Percentiles rank a stretch among this genome's conserved stretches.
phyloP scores from a whole-genome alignment of 2,113 vertebrate species.

The Tetrax tetrax region DNA sequence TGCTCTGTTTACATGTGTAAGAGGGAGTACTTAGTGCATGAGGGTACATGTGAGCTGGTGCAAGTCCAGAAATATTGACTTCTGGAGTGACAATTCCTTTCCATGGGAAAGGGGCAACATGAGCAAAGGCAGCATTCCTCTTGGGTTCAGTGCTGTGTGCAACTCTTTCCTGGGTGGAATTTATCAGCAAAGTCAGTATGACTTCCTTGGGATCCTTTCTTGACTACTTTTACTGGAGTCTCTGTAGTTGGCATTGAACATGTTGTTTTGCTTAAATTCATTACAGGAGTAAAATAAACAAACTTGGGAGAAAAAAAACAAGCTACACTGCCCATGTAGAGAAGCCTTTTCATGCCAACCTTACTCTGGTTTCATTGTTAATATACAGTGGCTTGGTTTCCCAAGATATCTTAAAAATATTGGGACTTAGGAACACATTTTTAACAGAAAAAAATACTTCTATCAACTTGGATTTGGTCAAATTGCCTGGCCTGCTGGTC shows the following conservation, averaged over 20 bases:
- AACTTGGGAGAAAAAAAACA: neutral
- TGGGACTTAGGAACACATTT: neutral
- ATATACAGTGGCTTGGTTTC: neutral
- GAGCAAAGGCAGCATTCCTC: neutral
- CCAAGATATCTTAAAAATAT: neutral
- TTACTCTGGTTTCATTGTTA: neutral
- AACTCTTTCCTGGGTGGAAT: neutral
- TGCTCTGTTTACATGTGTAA: neutral
- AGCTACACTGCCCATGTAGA: fast-evolving
- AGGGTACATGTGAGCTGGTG: neutral
- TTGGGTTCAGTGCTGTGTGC: neutral
- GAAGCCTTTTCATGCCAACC: neutral
- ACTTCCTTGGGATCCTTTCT: neutral
- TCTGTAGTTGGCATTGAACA: neutral
- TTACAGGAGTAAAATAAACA: neutral
- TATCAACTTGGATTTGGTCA: neutral
- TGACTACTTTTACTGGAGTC: neutral
- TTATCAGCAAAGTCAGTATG: neutral
- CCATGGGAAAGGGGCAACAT: neutral
- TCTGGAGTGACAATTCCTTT: neutral
- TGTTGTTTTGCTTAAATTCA: neutral
- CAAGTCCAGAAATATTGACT: neutral
- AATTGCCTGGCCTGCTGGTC: neutral
- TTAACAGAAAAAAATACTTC: neutral
- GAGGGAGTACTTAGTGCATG: neutral